These are phyloP conservation scores for Dicaeum eximium DNA, from an alignment of 2,113 vertebrate species.

Conservation along the genomic window DNA sequence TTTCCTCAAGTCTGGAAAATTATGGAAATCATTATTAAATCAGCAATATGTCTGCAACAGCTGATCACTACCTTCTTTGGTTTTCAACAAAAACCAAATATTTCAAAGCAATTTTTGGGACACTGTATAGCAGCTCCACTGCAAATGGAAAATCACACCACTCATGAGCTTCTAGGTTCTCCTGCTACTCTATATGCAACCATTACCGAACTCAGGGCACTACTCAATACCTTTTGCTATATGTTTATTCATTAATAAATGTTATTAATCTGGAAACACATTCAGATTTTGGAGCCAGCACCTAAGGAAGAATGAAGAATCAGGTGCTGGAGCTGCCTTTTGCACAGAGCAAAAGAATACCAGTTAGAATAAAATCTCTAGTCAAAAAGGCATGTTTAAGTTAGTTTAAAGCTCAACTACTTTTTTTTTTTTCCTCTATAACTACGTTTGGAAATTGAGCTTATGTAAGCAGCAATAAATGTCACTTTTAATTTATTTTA, in stretches of 20 bases:
- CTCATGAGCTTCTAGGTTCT: background rate
- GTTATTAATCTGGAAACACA: background rate
- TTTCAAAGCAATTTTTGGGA: background rate
- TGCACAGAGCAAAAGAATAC: background rate
- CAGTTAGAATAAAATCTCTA: background rate
- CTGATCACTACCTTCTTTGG: background rate
- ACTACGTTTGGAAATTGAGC: background rate
- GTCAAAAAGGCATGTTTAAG: background rate
- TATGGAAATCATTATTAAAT: background rate
- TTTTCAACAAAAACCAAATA: fast-evolving
- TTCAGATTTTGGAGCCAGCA: background rate
- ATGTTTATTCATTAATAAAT: background rate
- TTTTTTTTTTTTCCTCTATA: background rate
- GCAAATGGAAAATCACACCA: background rate
- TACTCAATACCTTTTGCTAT: background rate
- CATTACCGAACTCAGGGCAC: background rate
- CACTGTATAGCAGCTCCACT: background rate
- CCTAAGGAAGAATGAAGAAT: background rate
- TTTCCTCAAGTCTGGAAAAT: background rate
- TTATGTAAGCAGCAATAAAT: background rate
- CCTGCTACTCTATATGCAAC: background rate
- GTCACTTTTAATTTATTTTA: background rate
- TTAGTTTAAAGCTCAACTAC: background rate
- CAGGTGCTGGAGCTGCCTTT: background rate
- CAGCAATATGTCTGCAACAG: background rate